Conservation (phyloP, 2,888 invertebrate species). For the Apotomis capreana region DNA sequence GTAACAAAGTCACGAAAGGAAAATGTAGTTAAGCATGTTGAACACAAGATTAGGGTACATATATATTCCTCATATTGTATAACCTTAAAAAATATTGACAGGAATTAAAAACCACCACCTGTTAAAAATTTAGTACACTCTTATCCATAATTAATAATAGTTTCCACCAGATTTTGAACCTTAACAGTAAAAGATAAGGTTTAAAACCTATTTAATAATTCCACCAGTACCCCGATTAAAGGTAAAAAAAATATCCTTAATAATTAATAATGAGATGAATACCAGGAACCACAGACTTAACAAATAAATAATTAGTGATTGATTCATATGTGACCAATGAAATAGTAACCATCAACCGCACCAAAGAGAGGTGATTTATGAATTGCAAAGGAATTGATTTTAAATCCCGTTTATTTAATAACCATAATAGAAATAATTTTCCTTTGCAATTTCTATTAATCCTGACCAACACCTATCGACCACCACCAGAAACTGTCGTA, state of each 20-base stretch:
- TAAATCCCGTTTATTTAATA: background rate
- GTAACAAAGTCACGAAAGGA: background rate
- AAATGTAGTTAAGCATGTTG: background rate
- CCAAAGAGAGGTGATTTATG: background rate
- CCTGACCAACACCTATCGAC: constrained; percentile 42
- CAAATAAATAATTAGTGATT: constrained; percentile 8
- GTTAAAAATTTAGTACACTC: constrained; percentile 1
- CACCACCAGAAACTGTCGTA: constrained; percentile 67
- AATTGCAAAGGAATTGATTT: background rate
- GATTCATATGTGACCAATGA: background rate
- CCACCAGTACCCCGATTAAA: constrained; percentile 17
- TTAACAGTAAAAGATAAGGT: no score
- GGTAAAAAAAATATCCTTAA: background rate
- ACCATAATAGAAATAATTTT: background rate
- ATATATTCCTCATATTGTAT: background rate
- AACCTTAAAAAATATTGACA: background rate
- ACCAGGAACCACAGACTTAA: constrained; percentile 25
- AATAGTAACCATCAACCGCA: background rate
- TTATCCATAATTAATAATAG: no score
- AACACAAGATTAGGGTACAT: background rate
- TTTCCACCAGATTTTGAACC: no score
- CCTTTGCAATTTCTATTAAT: constrained; percentile 15
- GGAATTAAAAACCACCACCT: constrained; percentile 25
- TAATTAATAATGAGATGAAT: background rate
- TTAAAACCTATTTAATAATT: background rate